Evolutionary conservation across 53 echinoderm and acorn worm species (phyloP).

Genomic region (Luidia sarsii): DNA sequence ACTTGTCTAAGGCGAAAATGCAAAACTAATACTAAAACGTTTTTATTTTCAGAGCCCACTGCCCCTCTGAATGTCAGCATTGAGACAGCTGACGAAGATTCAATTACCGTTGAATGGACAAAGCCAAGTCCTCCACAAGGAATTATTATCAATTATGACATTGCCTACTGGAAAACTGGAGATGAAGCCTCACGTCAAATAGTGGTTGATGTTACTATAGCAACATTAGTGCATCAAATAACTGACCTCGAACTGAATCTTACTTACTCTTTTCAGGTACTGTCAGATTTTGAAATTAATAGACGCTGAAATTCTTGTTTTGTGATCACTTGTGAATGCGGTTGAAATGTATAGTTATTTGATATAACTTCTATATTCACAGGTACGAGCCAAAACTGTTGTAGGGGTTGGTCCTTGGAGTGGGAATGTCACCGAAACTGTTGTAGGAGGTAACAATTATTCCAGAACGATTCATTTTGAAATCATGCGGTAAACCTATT

Average conservation of each 20-base stretch:
- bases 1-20: background rate
- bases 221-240: background rate
- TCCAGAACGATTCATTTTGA: too few species aligned
- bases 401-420: conserved; percentile 27
- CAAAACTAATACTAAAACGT: background rate
- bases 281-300: background rate
- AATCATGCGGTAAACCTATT: too few species aligned
- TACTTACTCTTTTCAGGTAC: conserved; percentile 4
- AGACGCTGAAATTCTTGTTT: background rate
- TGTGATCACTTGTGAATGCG: background rate
- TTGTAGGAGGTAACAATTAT: conserved; percentile 4
- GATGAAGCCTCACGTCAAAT: background rate
- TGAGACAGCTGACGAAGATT: background rate
- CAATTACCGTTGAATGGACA: conserved; percentile 64
- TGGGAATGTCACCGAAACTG: background rate
- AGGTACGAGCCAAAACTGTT: conserved; percentile 35
- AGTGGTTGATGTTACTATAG: too few species aligned
- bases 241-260: background rate
- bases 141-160: conserved; percentile 30
- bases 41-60: conserved; percentile 50
- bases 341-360: background rate
- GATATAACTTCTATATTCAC: background rate
- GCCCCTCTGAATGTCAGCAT: conserved; percentile 15
- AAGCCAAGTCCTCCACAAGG: conserved; percentile 65
- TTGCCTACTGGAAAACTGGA: conserved; percentile 33